Evolutionary conservation across 2,113 vertebrate species (phyloP).

Genomic region (Malaclemys terrapin): DNA sequence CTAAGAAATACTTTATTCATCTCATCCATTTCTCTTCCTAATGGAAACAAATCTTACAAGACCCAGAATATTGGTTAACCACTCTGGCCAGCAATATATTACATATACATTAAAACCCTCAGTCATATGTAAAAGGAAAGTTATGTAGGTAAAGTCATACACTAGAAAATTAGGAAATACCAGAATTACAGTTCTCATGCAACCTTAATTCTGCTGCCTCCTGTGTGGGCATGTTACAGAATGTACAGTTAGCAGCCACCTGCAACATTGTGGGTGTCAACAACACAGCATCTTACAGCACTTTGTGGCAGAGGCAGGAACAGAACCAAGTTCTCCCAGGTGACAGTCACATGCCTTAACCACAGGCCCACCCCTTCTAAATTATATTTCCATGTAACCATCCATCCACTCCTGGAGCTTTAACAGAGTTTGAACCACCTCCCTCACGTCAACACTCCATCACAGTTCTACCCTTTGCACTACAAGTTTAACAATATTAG

Average conservation of each 20-base stretch:
- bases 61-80: not conserved
- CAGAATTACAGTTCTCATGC: not conserved
- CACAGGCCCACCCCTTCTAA: not conserved
- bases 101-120: not conserved
- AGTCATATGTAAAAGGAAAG: not conserved
- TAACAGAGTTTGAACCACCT: not conserved
- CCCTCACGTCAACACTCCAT: not conserved
- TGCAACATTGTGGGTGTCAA: not conserved
- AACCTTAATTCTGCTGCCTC: not conserved
- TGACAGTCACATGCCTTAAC: not conserved
- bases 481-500: not conserved
- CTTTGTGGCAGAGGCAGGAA: not conserved
- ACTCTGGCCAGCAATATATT: not conserved
- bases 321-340: not conserved
- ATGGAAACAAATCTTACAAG: not conserved
- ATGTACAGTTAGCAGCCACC: not conserved
- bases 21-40: not conserved
- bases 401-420: not conserved
- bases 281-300: not conserved
- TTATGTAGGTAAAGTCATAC: not conserved
- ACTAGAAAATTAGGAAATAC: not conserved
- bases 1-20: not conserved
- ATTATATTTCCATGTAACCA: not conserved
- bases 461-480: not conserved
- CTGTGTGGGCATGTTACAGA: not conserved